Evolutionary conservation across 1,140 invertebrate genomes (phyloP).

Genomic region (Trichonephila inaurata): DNA sequence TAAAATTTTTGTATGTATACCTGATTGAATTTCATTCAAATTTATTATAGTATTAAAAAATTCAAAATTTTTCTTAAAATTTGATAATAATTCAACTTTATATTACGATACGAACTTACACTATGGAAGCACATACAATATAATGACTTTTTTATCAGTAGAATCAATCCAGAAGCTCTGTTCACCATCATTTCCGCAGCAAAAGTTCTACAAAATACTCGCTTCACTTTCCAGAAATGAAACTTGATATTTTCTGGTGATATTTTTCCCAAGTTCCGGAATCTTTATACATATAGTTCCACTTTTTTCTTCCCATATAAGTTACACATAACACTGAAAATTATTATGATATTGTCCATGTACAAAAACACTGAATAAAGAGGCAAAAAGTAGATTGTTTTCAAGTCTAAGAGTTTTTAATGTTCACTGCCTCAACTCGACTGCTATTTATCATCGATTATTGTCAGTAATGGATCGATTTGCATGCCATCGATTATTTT

Average conservation of each 20-base stretch:
- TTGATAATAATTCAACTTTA: not conserved
- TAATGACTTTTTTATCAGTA: conserved; percentile 7
- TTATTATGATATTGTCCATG: not conserved
- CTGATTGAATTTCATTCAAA: no score
- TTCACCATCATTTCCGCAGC: not conserved
- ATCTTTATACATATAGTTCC: not conserved
- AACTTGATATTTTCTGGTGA: not conserved
- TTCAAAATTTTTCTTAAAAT: not conserved
- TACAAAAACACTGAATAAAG: not conserved
- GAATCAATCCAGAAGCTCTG: conserved; percentile 33
- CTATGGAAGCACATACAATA: conserved; percentile 22
- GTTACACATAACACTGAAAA: not conserved
- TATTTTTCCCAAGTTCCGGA: not conserved
- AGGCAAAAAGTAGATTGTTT: not conserved
- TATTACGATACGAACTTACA: not conserved
- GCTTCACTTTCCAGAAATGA: not conserved
- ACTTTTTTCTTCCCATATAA: not conserved
- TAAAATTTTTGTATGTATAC: no score
- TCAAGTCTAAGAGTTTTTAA: not conserved
- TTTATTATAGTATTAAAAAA: no score
- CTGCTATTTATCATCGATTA: no score
- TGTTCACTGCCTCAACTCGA: not conserved
- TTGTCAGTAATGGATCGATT: no score
- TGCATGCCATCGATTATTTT: no score
- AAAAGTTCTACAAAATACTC: not conserved